These are phyloP conservation scores for Harpegnathos saltator DNA, from an alignment of 1,140 invertebrate genomes.

Conservation along the genomic window DNA sequence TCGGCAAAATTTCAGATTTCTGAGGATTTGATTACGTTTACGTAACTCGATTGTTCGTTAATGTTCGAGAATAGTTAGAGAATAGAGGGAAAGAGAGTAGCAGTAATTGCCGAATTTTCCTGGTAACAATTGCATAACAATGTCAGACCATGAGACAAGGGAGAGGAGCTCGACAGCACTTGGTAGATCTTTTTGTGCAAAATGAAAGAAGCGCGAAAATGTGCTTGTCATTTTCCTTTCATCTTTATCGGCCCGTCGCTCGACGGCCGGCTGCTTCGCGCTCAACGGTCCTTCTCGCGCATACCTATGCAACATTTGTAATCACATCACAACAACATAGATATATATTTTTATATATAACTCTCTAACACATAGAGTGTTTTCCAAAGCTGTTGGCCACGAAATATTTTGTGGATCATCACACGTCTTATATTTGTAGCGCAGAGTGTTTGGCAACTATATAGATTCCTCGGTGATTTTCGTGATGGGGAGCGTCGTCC, in stretches of 20 bases:
- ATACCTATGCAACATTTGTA: constrained; percentile 51
- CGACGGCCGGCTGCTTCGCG: constrained; percentile 6
- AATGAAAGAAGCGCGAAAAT: no score
- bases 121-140: no score
- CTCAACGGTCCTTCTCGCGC: background rate
- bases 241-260: background rate
- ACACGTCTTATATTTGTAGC: background rate
- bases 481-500: background rate
- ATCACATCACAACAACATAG: constrained; percentile 50
- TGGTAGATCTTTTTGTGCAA: no score
- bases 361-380: constrained; percentile 40
- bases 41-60: no score
- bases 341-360: constrained; percentile 36
- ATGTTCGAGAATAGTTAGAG: no score
- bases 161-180: no score
- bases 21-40: no score
- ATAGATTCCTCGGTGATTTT: background rate
- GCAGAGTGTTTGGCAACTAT: background rate
- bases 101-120: no score
- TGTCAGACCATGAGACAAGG: no score
- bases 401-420: background rate
- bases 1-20: no score
- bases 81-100: no score
- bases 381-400: background rate
- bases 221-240: no score